Conservation (phyloP, 64 coral and sea anemone species). For the Trachythela sp. region DNA sequence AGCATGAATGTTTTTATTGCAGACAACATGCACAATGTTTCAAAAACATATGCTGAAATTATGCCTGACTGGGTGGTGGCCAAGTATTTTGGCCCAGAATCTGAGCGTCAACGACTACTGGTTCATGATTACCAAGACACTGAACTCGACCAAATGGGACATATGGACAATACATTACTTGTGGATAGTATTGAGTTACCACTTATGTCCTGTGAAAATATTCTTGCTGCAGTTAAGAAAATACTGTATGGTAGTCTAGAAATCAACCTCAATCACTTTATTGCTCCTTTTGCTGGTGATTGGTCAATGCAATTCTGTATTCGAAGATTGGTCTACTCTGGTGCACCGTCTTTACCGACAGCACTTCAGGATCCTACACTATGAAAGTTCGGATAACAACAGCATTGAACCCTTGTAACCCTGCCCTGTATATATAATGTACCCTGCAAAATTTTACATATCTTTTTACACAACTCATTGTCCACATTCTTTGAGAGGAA, state of each 20-base stretch:
- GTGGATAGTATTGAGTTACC: background rate
- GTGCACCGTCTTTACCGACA: background rate
- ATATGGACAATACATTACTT: background rate
- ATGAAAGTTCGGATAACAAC: too few relatives aligned
- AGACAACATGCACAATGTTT: background rate
- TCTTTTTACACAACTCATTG: too few relatives aligned
- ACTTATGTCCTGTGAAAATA: background rate
- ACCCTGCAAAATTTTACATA: too few relatives aligned
- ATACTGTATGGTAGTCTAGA: background rate
- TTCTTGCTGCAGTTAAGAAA: background rate
- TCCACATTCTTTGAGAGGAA: too few relatives aligned
- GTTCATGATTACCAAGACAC: background rate
- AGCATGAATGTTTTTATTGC: background rate
- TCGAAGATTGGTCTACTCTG: background rate
- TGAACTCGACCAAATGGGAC: background rate
- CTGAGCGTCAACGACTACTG: background rate
- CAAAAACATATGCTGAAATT: background rate
- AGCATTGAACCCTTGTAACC: too few relatives aligned
- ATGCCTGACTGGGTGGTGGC: conserved; percentile 20
- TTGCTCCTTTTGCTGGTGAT: background rate
- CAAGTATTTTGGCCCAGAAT: background rate
- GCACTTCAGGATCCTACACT: background rate
- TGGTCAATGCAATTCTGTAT: conserved; percentile 15
- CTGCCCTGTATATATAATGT: too few relatives aligned
- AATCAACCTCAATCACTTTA: background rate